Percentiles rank a stretch among this genome's conserved stretches.
Conservation (phyloP, 2,113 vertebrate genomes). For the Panthera tigris region DNA sequence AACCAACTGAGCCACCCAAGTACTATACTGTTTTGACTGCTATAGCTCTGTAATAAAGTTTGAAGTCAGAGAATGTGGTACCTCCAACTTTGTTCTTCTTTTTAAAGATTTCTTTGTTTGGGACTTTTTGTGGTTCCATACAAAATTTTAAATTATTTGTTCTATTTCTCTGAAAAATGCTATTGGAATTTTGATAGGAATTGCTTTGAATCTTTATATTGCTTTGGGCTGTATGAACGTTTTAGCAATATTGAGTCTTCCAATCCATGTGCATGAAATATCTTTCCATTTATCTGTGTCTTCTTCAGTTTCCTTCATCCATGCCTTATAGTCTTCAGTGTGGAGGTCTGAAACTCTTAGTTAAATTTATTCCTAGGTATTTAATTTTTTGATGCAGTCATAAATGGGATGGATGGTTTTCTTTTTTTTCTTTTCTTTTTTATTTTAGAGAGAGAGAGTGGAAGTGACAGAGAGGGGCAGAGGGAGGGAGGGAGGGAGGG, state of each 20-base stretch:
- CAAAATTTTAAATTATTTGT: not conserved
- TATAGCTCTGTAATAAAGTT: not conserved
- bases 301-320: not conserved
- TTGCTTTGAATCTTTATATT: not conserved
- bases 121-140: not conserved
- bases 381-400: not conserved
- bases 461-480: too few relatives aligned
- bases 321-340: not conserved
- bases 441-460: too few relatives aligned
- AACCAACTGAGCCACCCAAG: too few relatives aligned
- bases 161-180: not conserved
- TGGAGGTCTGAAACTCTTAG: not conserved
- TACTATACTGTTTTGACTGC: not conserved
- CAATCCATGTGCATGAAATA: not conserved
- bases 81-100: not conserved
- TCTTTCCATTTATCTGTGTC: not conserved
- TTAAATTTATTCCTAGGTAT: not conserved
- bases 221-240: not conserved
- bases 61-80: not conserved
- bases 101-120: not conserved
- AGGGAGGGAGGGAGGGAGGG: too few relatives aligned
- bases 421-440: not conserved
- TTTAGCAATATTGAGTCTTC: not conserved
- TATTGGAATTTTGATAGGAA: not conserved
- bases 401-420: not conserved